Evolutionary conservation across 2,797 vertebrate genomes (phyloP), one percentile per base, ranked within the genome.

Genomic region (Hippoglossus hippoglossus): DNA sequence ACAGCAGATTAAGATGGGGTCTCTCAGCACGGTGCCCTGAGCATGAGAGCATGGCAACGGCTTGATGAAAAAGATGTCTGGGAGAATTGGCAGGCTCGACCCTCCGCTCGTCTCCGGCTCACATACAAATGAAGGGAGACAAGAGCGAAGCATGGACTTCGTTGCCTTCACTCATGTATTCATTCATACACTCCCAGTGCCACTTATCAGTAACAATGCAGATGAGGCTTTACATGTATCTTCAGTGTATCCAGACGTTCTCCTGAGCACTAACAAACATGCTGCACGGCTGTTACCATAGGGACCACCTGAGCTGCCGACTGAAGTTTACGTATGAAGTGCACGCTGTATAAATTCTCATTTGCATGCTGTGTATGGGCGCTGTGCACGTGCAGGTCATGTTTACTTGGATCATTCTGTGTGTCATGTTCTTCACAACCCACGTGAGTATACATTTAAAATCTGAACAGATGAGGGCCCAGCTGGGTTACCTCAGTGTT

Each of bases 221-320:
- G 59, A 25, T 25, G 55, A 67, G 64, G 63, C 52, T 75, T 66
- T 46, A 72, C 67, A 25, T 53, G 52, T 2, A 46, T 74, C 64
- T 53, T 67, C 56, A 59, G 13, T 21, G 36, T 26, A 26, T 41
- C 34, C 22, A 21, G 34, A 56, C 51, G 62, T 19, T 68, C 21
- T 63, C 51, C 44, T 53, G 50, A 4, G 11, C 24, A 41, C 36
- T 22, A 6, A 59, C 25, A 71, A 60, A 58, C 34, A 53, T 24
- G 31, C 44, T 12, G 12, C 44, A 61, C 22, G 61, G 47, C 76
- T 9, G 88, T 90, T 88, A 57, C 89, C 83, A 91, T 91, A 64
- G 89, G 41, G 77, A 93, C 75, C n/a, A 3, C 68, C 67, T 77
- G 44, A 53, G 41, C 51, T 62, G 53, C 26, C 13, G 58, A 28